Conservation (phyloP, 2,797 vertebrate species). For the Naso thynnoides region DNA sequence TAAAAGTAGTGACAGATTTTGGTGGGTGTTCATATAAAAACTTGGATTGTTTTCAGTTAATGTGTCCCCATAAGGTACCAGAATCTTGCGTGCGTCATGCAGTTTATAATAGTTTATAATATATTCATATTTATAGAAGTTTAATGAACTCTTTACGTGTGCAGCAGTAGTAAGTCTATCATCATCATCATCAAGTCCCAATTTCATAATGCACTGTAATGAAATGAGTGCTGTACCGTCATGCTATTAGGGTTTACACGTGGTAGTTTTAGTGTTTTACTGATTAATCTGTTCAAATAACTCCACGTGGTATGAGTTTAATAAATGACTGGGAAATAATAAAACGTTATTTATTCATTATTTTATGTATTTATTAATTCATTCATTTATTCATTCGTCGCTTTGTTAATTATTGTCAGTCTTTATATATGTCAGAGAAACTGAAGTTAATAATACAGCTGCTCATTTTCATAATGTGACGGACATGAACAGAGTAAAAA, state of each 20-base stretch:
- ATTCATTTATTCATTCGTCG: background rate
- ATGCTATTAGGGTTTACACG: background rate
- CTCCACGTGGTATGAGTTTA: background rate
- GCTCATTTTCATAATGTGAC: conserved; percentile 21
- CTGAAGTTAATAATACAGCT: conserved; percentile 8
- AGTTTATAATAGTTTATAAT: no score
- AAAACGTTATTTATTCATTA: background rate
- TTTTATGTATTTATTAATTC: background rate
- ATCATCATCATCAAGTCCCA: background rate
- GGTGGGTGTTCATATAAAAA: background rate
- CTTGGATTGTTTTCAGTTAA: background rate
- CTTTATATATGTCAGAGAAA: background rate
- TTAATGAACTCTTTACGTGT: background rate
- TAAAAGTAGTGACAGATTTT: no score
- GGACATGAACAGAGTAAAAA: conserved; percentile 13
- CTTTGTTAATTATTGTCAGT: no score
- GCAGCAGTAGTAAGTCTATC: background rate
- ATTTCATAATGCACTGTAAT: background rate
- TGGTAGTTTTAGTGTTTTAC: background rate
- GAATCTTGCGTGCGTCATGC: no score
- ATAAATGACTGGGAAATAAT: background rate
- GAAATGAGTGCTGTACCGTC: background rate
- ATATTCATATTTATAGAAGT: conserved; percentile 3
- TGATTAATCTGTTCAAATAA: background rate
- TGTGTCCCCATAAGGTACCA: no score